These are phyloP conservation scores for Octodon degus DNA, from an alignment of 2,113 vertebrate species.

Conservation along the genomic window DNA sequence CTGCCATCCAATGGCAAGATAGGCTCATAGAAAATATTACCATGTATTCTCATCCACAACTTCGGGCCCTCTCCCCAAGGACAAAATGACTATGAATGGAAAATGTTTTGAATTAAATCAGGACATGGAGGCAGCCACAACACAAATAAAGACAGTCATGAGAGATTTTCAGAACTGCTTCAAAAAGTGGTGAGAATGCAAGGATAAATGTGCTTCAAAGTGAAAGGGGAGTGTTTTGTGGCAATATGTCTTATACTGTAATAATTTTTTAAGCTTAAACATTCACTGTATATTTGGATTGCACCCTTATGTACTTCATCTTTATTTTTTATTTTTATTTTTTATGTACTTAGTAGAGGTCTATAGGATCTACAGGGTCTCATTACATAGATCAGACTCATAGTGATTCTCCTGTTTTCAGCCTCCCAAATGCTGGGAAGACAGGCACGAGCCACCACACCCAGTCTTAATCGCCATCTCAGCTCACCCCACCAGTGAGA, in stretches of 20 bases:
- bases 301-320: not conserved
- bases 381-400: too few relatives aligned
- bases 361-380: too few relatives aligned
- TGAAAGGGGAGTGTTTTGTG: not conserved
- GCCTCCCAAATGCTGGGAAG: too few relatives aligned
- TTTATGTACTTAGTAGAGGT: too few relatives aligned
- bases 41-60: not conserved
- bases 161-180: not conserved
- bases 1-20: not conserved
- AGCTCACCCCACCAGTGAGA: too few relatives aligned
- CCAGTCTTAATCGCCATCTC: too few relatives aligned
- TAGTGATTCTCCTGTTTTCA: too few relatives aligned
- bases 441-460: too few relatives aligned
- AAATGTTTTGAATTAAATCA: not conserved
- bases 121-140: not conserved
- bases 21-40: not conserved
- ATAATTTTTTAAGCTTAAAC: not conserved
- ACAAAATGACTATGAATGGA: not conserved
- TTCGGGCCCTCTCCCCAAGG: not conserved
- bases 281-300: not conserved
- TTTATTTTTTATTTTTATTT: not conserved
- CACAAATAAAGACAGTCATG: not conserved
- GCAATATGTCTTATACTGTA: not conserved
- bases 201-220: not conserved
- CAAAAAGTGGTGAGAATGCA: not conserved